phyloP scores from a whole-genome alignment of 2,797 vertebrate genomes.

The Halcyon leucocephala region DNA sequence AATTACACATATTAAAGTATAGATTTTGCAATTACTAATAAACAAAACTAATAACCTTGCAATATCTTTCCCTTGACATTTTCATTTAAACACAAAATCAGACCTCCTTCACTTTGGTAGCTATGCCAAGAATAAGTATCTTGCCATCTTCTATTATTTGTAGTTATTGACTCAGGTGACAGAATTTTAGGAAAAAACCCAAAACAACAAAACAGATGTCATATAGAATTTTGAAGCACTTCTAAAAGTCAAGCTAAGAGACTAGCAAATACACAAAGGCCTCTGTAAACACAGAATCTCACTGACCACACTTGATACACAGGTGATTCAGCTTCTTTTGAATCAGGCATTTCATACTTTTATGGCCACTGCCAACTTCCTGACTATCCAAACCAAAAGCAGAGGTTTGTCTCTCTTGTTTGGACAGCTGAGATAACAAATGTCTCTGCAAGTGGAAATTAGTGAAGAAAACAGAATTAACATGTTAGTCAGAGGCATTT shows the following conservation, averaged over 20 bases:
- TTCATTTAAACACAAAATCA: neutral
- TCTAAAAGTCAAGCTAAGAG: neutral
- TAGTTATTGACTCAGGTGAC: neutral
- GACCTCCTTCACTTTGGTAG: neutral
- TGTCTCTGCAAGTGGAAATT: neutral
- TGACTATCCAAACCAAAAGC: neutral
- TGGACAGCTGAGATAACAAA: neutral
- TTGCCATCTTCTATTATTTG: neutral
- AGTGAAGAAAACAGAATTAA: neutral
- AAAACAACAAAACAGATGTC: neutral
- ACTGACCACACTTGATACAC: neutral
- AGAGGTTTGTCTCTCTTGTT: neutral
- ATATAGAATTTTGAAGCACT: neutral
- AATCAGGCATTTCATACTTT: rapidly evolving
- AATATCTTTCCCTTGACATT: neutral
- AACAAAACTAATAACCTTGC: rapidly evolving
- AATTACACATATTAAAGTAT: neutral
- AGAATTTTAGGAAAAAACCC: neutral
- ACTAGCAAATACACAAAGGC: neutral
- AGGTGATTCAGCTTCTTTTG: neutral
- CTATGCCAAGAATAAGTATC: neutral
- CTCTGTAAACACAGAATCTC: neutral
- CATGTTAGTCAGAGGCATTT: neutral
- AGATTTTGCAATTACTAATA: neutral
- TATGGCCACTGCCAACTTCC: neutral